Percentiles rank a stretch among this genome's conserved stretches.
Evolutionary conservation across 2,797 vertebrate species (phyloP).

Genomic region (Chiroxiphia lanceolata): DNA sequence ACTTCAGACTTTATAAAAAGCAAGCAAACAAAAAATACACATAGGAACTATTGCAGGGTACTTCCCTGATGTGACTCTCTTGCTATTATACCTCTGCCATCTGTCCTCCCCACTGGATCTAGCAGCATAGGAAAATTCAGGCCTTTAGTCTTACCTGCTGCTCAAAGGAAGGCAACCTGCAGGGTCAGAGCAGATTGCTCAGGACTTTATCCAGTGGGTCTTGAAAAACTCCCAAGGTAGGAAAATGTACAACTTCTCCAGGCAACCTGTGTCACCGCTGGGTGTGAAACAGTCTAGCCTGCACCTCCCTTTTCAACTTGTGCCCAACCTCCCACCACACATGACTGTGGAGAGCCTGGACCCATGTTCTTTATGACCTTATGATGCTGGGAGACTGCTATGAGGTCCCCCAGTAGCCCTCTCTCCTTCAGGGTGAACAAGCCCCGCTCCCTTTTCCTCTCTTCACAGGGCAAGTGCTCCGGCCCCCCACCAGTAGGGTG

Average conservation of each 20-base stretch:
- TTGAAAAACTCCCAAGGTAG: not conserved
- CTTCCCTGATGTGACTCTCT: not conserved
- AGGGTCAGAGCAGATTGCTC: not conserved
- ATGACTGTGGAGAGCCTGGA: not conserved
- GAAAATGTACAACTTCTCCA: not conserved
- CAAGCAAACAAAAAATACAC: not conserved
- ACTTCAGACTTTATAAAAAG: not conserved
- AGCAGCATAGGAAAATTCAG: not conserved
- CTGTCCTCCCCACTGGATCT: not conserved
- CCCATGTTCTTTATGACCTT: not conserved
- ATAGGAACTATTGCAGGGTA: not conserved
- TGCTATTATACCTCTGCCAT: not conserved
- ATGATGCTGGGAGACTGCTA: not conserved
- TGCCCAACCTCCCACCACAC: rapidly evolving
- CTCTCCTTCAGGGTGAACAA: not conserved
- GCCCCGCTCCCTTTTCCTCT: not conserved
- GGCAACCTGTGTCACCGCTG: too few relatives aligned
- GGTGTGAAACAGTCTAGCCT: not conserved
- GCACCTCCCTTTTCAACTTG: not conserved
- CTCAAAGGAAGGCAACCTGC: not conserved
- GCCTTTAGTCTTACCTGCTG: not conserved
- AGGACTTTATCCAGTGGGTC: too few relatives aligned
- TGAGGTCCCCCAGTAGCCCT: not conserved
- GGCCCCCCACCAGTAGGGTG: rapidly evolving
- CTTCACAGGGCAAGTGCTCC: not conserved